phyloP scores from a whole-genome alignment of 2,888 invertebrate genomes.

The Maniola hyperantus region DNA sequence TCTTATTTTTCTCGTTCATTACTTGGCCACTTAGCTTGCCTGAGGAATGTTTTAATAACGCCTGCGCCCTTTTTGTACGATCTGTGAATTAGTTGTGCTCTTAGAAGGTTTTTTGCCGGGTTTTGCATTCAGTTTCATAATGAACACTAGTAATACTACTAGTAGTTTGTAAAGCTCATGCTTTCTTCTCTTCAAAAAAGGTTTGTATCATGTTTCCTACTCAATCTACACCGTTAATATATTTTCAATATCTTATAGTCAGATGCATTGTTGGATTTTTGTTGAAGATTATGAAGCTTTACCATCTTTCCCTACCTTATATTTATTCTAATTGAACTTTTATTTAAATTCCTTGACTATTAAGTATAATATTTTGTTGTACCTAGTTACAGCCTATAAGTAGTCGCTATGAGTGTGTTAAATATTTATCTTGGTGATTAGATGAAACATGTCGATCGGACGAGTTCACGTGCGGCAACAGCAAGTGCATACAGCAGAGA shows the following conservation, averaged over 20 bases:
- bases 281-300: too few relatives aligned
- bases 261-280: too few relatives aligned
- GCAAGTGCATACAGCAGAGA: constrained; percentile 92
- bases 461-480: constrained; percentile 96
- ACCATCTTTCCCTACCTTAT: too few relatives aligned
- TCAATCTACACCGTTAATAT: too few relatives aligned
- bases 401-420: background rate
- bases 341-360: too few relatives aligned
- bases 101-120: constrained; percentile 43
- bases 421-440: constrained; percentile 51
- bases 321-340: too few relatives aligned
- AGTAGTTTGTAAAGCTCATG: constrained; percentile 2
- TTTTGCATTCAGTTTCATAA: constrained; percentile 8
- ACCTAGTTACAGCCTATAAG: too few relatives aligned
- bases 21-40: constrained; percentile 50
- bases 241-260: too few relatives aligned
- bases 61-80: constrained; percentile 45
- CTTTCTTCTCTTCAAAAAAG: background rate
- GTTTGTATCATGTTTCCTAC: background rate
- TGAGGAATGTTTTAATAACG: constrained; percentile 52
- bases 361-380: too few relatives aligned
- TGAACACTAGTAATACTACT: background rate
- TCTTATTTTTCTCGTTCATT: constrained; percentile 45
- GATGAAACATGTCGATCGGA: constrained; percentile 96
- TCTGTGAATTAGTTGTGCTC: constrained; percentile 50